Base-by-base conservation (phyloP, 2,888 invertebrate species). In the Asteroscopus sphinx region DNA sequence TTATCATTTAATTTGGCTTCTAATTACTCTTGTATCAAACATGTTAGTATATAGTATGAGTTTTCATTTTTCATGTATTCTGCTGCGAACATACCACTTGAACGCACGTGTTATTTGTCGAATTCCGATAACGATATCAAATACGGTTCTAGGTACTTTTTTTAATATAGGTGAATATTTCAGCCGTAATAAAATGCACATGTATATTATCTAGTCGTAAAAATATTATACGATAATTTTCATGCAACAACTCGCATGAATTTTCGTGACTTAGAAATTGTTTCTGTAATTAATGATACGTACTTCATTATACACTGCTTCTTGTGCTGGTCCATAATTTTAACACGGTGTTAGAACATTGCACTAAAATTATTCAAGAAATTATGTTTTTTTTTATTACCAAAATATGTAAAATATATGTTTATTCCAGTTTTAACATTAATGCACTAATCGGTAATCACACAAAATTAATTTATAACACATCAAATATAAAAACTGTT, bases 1-100 rank as follows among this genome's bases (percentile, higher is more conserved):
- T 62, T 74, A 69, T 49, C 58, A 49, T 64, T 61, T 55, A 57
- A 65, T 65, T 62, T 53, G 21, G 28, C 30, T 36, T 28, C 30
- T 72, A 72, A 66, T 75, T 72, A 47, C 37, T 48, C 21, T 12
- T 16, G 41, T 68, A 53, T 52, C 32, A 41, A 30, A 32, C 21
- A 53, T 52, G 35, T n/a, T n/a, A n/a, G n/a, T n/a, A n/a, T n/a
- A n/a, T 41, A 26, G 45, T 37, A 42, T 3, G 13, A 21, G n/a
- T 32, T 6, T 21, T 0, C 4, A 28, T 44, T 46, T 49, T 42
- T 16, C 56, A 61, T 68, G 48, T 51, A 48, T 51, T 54, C 16
- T 30, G 28, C 51, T 53, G 56, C 35, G 53, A 54, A 59, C 37
- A 51, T 58, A 66, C 16, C 62, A 55, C 72, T 71, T 40, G 6